Evolutionary conservation across 2,113 vertebrate genomes (phyloP).

Genomic region (Chionomys nivalis): DNA sequence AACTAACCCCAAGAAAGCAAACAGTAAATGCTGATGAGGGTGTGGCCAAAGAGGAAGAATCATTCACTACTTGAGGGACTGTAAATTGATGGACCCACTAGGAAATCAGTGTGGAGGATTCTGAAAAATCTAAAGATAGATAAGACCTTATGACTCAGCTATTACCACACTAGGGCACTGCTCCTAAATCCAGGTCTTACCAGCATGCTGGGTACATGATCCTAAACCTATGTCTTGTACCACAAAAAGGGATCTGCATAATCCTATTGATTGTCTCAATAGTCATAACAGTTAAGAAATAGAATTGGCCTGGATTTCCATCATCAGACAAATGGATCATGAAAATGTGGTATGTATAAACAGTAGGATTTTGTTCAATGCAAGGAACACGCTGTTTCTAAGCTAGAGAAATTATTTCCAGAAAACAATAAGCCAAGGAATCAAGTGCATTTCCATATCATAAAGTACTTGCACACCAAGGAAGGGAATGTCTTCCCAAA

Average conservation of each 20-base stretch:
- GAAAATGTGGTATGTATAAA: background rate
- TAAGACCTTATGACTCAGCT: too few relatives aligned
- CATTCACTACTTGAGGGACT: background rate
- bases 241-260: background rate
- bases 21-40: background rate
- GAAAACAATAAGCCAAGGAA: constrained; percentile 1
- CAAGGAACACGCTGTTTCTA: background rate
- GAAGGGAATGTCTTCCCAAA: background rate
- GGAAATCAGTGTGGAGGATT: background rate
- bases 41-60: background rate
- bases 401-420: background rate
- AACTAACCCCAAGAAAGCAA: background rate
- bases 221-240: background rate
- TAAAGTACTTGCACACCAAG: background rate
- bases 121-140: background rate
- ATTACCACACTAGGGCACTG: background rate
- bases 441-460: background rate
- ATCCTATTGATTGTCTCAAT: background rate
- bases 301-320: background rate
- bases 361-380: background rate
- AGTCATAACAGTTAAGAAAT: background rate
- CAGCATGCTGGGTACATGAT: too few relatives aligned
- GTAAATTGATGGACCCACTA: background rate
- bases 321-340: background rate
- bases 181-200: background rate